Percentiles rank a stretch among this genome's conserved stretches.
These are phyloP conservation scores for Eulemur rufifrons DNA, from an alignment of 2,113 vertebrate species.

Conservation along the genomic window DNA sequence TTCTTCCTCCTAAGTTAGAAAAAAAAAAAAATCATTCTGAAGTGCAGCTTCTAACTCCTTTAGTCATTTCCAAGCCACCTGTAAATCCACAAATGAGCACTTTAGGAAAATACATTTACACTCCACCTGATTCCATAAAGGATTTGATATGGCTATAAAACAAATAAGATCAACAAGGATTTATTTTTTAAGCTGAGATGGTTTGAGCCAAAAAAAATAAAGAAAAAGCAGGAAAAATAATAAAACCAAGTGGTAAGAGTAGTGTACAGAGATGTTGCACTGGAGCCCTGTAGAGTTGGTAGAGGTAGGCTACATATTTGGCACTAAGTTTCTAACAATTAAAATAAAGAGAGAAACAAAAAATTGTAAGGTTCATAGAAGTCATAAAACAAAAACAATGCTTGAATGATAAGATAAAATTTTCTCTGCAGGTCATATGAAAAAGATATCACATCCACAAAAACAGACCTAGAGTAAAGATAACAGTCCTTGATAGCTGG, in stretches of 20 bases:
- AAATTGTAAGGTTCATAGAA: neutral
- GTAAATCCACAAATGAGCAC: neutral
- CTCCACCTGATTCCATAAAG: neutral
- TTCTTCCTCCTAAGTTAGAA: neutral
- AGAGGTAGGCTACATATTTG: neutral
- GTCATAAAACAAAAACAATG: neutral
- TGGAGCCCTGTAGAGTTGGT: neutral
- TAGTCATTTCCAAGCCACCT: neutral
- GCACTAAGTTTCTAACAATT: neutral
- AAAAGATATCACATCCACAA: neutral
- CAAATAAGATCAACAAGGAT: neutral
- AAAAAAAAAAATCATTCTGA: neutral
- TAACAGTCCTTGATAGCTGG: neutral
- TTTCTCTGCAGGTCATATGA: neutral
- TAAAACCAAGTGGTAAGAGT: neutral
- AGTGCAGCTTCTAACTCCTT: neutral
- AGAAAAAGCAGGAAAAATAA: neutral
- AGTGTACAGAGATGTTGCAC: neutral
- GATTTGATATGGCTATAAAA: neutral
- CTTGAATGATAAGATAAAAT: neutral
- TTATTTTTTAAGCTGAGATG: neutral
- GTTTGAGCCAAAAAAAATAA: neutral
- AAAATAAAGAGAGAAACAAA: slow-evolving; percentile 4
- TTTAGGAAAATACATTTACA: neutral
- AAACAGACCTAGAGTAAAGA: neutral